phyloP scores from a whole-genome alignment of 2,888 invertebrate species.

The Amorpha juglandis region DNA sequence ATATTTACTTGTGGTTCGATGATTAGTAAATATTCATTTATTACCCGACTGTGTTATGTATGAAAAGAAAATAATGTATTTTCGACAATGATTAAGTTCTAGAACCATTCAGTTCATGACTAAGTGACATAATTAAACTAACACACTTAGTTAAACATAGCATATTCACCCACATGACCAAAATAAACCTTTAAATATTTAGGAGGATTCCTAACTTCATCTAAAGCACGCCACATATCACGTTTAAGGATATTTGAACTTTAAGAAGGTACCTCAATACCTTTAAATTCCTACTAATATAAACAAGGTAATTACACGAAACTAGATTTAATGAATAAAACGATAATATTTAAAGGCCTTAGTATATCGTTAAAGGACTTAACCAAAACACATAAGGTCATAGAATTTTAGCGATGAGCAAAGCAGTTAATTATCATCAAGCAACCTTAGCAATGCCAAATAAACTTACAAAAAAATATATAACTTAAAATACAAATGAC shows the following conservation, averaged over 20 bases:
- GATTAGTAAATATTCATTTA: too few species aligned
- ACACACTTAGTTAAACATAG: too few species aligned
- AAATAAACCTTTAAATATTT: slow-evolving; percentile 1
- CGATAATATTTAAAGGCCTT: slow-evolving; percentile 18
- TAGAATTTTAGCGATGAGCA: slow-evolving; percentile 22
- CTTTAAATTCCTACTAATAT: slow-evolving; percentile 3
- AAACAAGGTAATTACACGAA: slow-evolving; percentile 17
- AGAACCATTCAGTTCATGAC: not conserved
- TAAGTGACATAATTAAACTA: not conserved
- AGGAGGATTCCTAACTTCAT: slow-evolving; percentile 14
- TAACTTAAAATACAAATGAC: too few species aligned
- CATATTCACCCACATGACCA: not conserved
- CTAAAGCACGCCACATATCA: not conserved
- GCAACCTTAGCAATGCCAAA: not conserved
- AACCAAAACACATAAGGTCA: slow-evolving; percentile 15
- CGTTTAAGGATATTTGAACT: slow-evolving; percentile 5
- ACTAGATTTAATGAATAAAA: slow-evolving; percentile 24
- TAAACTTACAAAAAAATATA: not conserved
- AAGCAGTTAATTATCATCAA: slow-evolving; percentile 18
- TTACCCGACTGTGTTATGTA: too few species aligned
- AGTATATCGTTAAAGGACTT: not conserved
- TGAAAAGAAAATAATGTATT: too few species aligned
- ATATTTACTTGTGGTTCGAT: not conserved
- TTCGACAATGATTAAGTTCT: too few species aligned
- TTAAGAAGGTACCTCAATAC: slow-evolving; percentile 5